Evolutionary conservation across 1,140 invertebrate species (phyloP), one percentile per base, ranked within the genome.

Genomic region (Medauroidea extradentata): DNA sequence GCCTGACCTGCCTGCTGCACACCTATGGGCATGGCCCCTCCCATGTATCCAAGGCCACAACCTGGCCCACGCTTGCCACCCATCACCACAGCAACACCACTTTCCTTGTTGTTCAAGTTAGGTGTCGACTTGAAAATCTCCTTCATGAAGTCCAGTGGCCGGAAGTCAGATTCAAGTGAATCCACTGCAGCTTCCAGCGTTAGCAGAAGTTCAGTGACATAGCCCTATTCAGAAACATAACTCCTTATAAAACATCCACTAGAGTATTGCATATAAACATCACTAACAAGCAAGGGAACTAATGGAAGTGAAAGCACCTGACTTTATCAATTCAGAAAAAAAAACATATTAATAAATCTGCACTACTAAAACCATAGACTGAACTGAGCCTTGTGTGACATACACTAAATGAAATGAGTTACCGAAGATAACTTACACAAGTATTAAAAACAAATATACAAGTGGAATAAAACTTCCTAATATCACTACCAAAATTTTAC

Each of bases 41-140:
- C 82, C 80, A 29, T 24, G 23, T 38, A 49, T 16, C 53, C 53
- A 14, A 23, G 29, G 2, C 56, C 56, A 39, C 56, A 57, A 11
- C 81, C 80, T 9, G 83, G 80, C 34, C 82, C 81, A 2, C 81
- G 72, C 62, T 84, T 86, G 13, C 82, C 80, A 63, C 69, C 63
- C 51, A 72, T 67, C 2, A 72, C 57, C 54, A 79, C 78, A 39
- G 74, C 73, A 49, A 74, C 78, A 0, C 76, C 74, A n/a, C 75
- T 76, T 61, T 91, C 92, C 69, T 95, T 94, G 65, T 95, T 94
- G 69, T 94, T 94, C 9, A 97, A 72, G 75, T 96, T 97, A 0
- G 94, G 94, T 0, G 94, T 96, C 0, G 93, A 96, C 72, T 97
- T 96, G 72, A 97, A 98, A 34, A 97, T 91, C 65, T 97, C 94